Evolutionary conservation across 2,113 vertebrate species (phyloP), one percentile per base, ranked within the genome.

Genomic region (Centropristis striata): DNA sequence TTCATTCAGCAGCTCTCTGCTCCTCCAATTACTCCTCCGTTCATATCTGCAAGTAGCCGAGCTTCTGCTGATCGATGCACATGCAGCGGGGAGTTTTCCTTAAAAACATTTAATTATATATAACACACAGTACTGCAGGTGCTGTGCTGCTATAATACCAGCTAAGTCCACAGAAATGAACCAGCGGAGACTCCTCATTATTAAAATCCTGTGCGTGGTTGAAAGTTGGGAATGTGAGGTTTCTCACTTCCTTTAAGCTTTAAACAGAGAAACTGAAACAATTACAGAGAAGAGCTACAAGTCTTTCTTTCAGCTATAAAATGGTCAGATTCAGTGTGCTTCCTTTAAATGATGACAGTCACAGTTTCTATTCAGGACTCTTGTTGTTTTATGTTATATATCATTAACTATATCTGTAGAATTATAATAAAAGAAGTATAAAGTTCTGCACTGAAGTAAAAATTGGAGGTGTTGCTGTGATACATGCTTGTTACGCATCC

Each of bases 181-280:
- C 20, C 37, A 5, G 53, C 37, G 23, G 80, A 11, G 60, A 39
- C 11, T 21, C 60, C 13, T 44, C 68, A 49, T 83, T 50, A 37
- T 78, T 74, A 75, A 70, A 75, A 53, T 39, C 70, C 51, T 46
- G 65, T 2, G 70, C 3, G 32, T 4, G 47, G 39, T 53, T 68
- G 32, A 68, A 53, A 37, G 32, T 25, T 16, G 20, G 20, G 11
- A 41, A 12, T 16, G 21, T 7, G 47, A 67, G 8, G 21, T 21
- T 60, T 21, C 32, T 32, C 32, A 6, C 32, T 32, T 32, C 32
- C 53, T 69, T 44, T 20, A 21, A 60, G 25, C 8, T 41, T 16
- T 27, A n/a, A n/a, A 27, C 39, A 25, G 20, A 20, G 10, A 28
- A 75, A 36, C 59, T 36, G 42, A 51, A 50, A 65, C 32, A 20